Evolutionary conservation across 2,888 invertebrate genomes (phyloP), one percentile per base, ranked within the genome.

Genomic region (Cerceris ruficornis): DNA sequence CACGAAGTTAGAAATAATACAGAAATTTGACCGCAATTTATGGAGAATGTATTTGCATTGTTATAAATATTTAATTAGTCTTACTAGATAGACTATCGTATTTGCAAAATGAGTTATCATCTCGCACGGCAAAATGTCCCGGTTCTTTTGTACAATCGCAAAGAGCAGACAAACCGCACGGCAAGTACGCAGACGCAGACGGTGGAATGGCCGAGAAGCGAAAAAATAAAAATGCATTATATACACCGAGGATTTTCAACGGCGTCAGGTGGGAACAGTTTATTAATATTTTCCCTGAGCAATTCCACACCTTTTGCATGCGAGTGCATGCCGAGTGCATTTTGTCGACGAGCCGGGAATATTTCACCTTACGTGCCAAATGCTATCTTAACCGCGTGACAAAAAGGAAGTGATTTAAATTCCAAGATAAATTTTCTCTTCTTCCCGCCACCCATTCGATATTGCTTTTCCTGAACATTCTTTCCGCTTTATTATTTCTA

Each of bases 251-350:
- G 55, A 66, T 60, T 74, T 69, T 55, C 57, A 69, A 42, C 2
- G 9, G 28, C 6, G 39, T n/a, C 17, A 11, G 42, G 73, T 59
- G 52, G 41, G 43, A 17, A 42, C 55, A 17, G 60, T 42, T 9
- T 66, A 65, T 74, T 66, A 69, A 74, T 66, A 61, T 70, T 69
- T 61, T 59, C 64, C 17, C n/a, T 39, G 41, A 52, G 58, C 50
- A 58, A 60, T 66, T 69, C 59, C 60, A 13, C 43, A 13, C 28
- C 58, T 54, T 46, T 9, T 42, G 43, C 55, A 28, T n/a, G 14
- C 55, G 14, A 17, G 11, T 15, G 64, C 42, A 39, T 43, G 46
- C 54, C 64, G 39, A 54, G 54, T 52, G 28, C 62, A 67, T 69
- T 6, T 68, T 49, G 41, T 15, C 15, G 42, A n/a, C 66, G 46